Evolutionary conservation across 2,113 vertebrate genomes (phyloP).

Genomic region (Charina bottae): DNA sequence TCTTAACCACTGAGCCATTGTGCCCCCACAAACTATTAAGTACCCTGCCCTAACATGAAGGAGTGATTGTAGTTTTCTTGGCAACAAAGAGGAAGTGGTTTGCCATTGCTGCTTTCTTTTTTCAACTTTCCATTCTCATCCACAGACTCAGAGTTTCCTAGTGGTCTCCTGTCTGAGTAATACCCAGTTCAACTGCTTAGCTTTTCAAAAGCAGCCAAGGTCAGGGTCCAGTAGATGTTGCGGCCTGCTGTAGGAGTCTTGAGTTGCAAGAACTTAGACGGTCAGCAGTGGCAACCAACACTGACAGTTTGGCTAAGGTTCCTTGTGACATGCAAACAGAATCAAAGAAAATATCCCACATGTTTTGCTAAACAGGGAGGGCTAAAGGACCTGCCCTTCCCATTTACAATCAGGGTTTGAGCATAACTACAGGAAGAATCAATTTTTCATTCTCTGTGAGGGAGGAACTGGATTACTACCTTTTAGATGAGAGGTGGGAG

Average conservation of each 20-base stretch:
- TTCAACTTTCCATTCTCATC: background rate
- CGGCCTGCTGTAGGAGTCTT: background rate
- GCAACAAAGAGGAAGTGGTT: background rate
- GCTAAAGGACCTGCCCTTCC: background rate
- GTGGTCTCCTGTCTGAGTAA: background rate
- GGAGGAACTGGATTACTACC: background rate
- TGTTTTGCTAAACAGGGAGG: background rate
- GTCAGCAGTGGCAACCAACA: background rate
- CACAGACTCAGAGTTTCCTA: background rate
- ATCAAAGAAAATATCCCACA: background rate
- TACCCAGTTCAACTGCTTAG: background rate
- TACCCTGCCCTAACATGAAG: constrained; percentile 1
- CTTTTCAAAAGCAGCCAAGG: background rate
- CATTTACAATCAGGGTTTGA: background rate
- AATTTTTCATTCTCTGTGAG: background rate
- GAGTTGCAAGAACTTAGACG: background rate
- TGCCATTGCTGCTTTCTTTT: background rate
- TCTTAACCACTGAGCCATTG: no score
- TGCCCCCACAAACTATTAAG: no score
- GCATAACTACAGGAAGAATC: background rate
- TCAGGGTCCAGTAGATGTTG: background rate
- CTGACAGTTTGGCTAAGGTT: background rate
- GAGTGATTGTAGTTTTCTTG: background rate
- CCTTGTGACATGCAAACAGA: background rate
- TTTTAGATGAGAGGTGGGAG: background rate